Conservation (phyloP, 1,140 invertebrate genomes). For the Drosophila bocqueti region DNA sequence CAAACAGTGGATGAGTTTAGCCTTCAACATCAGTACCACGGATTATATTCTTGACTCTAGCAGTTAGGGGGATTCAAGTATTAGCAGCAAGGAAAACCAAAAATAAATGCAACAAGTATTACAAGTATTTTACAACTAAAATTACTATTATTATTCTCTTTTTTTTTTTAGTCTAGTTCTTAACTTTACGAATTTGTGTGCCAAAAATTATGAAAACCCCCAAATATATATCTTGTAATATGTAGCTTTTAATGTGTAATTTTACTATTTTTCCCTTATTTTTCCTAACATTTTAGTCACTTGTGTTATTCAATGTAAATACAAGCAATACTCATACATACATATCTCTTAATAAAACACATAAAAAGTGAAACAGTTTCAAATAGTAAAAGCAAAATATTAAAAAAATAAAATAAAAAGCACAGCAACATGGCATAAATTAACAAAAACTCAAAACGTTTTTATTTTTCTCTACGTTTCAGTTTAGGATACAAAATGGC, state of each 20-base stretch:
- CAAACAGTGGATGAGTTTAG: background rate
- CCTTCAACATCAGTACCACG: background rate
- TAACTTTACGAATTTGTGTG: conserved; percentile 51
- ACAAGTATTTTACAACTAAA: conserved; percentile 61
- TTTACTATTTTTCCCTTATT: conserved; percentile 21
- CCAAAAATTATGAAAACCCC: conserved; percentile 32
- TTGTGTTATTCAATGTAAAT: conserved; percentile 36
- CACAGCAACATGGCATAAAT: conserved; percentile 25
- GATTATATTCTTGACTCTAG: conserved; percentile 14
- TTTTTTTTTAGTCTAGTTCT: conserved; percentile 42
- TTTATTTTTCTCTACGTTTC: background rate
- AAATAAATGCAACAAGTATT: conserved; percentile 63
- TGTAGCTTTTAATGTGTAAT: conserved; percentile 40
- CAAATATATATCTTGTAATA: conserved; percentile 28
- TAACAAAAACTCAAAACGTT: conserved; percentile 21
- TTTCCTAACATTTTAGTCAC: conserved; percentile 31
- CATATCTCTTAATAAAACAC: conserved; percentile 11
- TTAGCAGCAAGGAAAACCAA: conserved; percentile 42
- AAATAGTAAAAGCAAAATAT: conserved; percentile 35
- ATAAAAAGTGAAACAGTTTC: conserved; percentile 42
- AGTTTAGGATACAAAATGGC: conserved; percentile 38
- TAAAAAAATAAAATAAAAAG: conserved; percentile 18
- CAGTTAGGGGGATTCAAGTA: conserved; percentile 32
- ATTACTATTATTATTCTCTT: conserved; percentile 7
- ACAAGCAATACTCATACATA: conserved; percentile 19